Evolutionary conservation across 30 jellyfish, hydroid and myxozoan genomes (phyloP), one percentile per base, ranked within the genome.

Genomic region (Pelagia noctiluca): DNA sequence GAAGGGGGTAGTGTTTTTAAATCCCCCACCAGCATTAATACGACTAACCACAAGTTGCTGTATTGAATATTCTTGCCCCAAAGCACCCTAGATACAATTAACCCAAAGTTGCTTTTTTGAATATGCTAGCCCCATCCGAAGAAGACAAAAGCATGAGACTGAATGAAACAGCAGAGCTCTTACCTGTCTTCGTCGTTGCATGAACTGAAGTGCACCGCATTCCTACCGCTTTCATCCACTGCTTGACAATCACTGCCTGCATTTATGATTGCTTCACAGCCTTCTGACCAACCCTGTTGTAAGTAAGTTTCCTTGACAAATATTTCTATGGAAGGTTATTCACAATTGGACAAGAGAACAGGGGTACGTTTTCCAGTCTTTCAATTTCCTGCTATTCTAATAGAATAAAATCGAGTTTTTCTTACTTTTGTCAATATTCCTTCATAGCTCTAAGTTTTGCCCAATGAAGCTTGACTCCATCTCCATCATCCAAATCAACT

Each of bases 251-350:
- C 49, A 10, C 78, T 76, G 7, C 84, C 84, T 65, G 26, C 52
- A 16, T 31, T 52, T 36, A 80, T 18, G 67, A 80, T 8, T 35
- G 71, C 31, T 49, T 65, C 84, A 34, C 80, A 72, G 60, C 90
- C 90, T 10, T 47, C 90, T 33, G 90, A 35, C 90, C 90, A 80
- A 47, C 90, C 90, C 90, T 80, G 26, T 0, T 3, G 13, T 3
- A 76, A 76, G 0, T 1, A n/a, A 8, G 47, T 25, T 33, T 33
- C 32, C n/a, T 66, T 2, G 29, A 11, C 57, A 66, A 4, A 24
- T 4, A 19, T 18, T 63, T 23, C 18, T 19, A 8, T 21, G 21
- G 16, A 4, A 62, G 29, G 37, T 16, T 30, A 10, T n/a, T n/a
- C n/a, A n/a, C n/a, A n/a, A n/a, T n/a, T n/a, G n/a, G n/a, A n/a